A percentile compares a stretch with the other conserved stretches of the same genome.
These are phyloP conservation scores for Corvus hawaiiensis DNA, from an alignment of 2,113 vertebrate genomes.

Conservation along the genomic window DNA sequence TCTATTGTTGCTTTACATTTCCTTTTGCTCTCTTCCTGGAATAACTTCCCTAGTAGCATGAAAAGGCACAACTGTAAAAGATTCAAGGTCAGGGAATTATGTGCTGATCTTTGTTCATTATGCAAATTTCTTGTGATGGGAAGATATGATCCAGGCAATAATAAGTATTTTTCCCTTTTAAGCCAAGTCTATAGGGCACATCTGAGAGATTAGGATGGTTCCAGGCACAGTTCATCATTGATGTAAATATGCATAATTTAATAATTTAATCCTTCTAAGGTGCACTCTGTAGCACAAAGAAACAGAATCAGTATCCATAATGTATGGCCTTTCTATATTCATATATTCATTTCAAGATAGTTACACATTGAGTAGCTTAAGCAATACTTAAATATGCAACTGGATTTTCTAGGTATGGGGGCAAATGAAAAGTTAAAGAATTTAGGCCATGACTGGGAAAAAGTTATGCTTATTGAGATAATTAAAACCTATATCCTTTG, in stretches of 20 bases:
- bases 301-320: constrained; percentile 9
- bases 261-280: constrained; percentile 11
- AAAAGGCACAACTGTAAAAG: not conserved
- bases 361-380: not conserved
- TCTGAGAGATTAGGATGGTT: not conserved
- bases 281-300: not conserved
- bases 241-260: constrained; percentile 25
- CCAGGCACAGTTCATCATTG: not conserved
- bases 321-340: not conserved
- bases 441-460: not conserved
- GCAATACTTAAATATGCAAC: not conserved
- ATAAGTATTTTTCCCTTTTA: not conserved
- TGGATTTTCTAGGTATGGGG: not conserved
- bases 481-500: not conserved
- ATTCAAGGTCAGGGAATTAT: constrained; percentile 23
- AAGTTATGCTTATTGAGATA: not conserved
- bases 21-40: not conserved
- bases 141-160: not conserved
- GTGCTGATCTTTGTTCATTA: constrained; percentile 1
- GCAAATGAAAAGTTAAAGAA: not conserved
- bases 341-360: constrained; percentile 7
- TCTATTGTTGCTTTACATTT: not conserved
- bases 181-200: not conserved
- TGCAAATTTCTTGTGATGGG: constrained; percentile 27
- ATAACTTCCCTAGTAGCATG: not conserved